Conservation (phyloP, 2,888 invertebrate species). For the Diadegma fenestrale region DNA sequence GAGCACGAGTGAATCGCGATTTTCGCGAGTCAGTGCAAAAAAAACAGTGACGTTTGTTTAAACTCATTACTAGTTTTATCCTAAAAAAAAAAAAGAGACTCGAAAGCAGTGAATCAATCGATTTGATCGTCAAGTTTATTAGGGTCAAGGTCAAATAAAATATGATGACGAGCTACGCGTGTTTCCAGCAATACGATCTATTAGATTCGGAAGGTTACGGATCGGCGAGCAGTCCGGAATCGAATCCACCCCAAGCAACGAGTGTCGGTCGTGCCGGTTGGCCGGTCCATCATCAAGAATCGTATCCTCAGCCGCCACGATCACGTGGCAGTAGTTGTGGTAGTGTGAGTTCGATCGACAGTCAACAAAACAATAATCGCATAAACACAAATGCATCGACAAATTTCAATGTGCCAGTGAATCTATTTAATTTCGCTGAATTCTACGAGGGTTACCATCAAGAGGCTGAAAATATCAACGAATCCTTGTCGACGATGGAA, state of each 20-base stretch:
- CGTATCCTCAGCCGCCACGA: constrained; percentile 80
- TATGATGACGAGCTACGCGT: constrained; percentile 73
- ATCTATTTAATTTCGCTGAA: constrained; percentile 76
- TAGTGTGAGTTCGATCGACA: constrained; percentile 80
- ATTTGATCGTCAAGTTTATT: not conserved
- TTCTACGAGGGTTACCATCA: constrained; percentile 80
- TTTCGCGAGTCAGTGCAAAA: not conserved
- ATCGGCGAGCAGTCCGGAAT: constrained; percentile 82
- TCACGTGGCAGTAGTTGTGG: constrained; percentile 82
- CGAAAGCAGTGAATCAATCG: too few relatives aligned
- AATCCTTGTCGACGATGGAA: constrained; percentile 49
- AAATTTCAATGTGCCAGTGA: constrained; percentile 65
- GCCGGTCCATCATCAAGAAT: constrained; percentile 72
- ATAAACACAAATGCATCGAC: constrained; percentile 16
- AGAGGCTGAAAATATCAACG: constrained; percentile 72
- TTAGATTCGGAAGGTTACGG: constrained; percentile 82
- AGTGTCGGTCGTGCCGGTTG: constrained; percentile 48
- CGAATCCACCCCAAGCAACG: constrained; percentile 78
- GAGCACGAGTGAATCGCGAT: constrained; percentile 1
- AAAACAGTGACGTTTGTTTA: not conserved
- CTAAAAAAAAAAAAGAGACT: not conserved
- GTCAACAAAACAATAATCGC: constrained; percentile 73
- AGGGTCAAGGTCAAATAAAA: not conserved
- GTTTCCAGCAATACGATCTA: constrained; percentile 79
- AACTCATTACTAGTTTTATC: not conserved